Conservation (phyloP, 2,797 vertebrate genomes). For the Argyrosomus regius region DNA sequence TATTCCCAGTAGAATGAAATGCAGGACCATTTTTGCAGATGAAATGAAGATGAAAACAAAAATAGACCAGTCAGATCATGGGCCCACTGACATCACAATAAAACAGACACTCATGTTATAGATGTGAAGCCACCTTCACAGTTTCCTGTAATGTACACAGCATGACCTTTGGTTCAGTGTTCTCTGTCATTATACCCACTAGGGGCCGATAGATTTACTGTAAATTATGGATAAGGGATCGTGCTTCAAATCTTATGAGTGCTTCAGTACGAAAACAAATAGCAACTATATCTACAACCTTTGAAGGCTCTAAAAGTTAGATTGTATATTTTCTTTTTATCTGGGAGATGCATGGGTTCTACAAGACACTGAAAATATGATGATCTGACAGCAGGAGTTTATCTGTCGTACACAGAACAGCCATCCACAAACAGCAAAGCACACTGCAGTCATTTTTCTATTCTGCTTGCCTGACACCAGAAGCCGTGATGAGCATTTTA, state of each 20-base stretch:
- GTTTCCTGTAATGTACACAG: background rate
- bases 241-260: constrained; percentile 8
- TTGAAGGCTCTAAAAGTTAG: background rate
- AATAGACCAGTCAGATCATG: constrained; percentile 23
- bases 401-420: constrained; percentile 59
- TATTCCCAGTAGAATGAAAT: constrained; percentile 32
- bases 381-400: constrained; percentile 47
- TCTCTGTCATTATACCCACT: background rate
- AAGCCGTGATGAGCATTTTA: constrained; percentile 30
- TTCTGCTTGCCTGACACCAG: constrained; percentile 39
- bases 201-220: background rate
- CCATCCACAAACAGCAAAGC: constrained; percentile 62
- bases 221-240: constrained; percentile 15
- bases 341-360: constrained; percentile 43
- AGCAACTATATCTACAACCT: background rate
- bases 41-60: constrained; percentile 32
- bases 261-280: constrained; percentile 11
- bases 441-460: constrained; percentile 26
- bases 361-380: constrained; percentile 74
- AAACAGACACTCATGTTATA: constrained; percentile 24
- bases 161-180: background rate
- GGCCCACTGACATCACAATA: background rate
- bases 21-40: constrained; percentile 3
- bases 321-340: background rate
- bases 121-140: constrained; percentile 16